These are phyloP conservation scores for Cygnus olor DNA, from an alignment of 2,797 vertebrate species.

Conservation along the genomic window DNA sequence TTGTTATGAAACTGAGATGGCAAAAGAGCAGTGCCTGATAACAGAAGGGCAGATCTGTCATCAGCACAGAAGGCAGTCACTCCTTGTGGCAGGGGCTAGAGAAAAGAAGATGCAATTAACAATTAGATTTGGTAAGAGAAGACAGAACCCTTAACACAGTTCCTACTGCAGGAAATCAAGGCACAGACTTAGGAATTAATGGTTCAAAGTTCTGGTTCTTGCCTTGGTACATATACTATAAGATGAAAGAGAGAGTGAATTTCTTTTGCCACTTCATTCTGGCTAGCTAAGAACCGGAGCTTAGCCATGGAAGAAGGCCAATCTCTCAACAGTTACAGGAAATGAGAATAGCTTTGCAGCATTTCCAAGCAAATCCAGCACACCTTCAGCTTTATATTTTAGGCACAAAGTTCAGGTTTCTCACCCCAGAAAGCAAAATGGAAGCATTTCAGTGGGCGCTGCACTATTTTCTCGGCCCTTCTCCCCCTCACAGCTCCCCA, in stretches of 20 bases:
- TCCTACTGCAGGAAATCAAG: constrained; percentile 42
- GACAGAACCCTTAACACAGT: constrained; percentile 10
- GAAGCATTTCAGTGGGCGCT: not conserved
- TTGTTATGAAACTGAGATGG: constrained; percentile 23
- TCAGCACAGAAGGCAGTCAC: constrained; percentile 27
- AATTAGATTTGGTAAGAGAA: constrained; percentile 63
- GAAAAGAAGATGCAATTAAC: constrained; percentile 62
- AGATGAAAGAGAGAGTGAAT: constrained; percentile 49
- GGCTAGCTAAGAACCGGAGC: constrained; percentile 2
- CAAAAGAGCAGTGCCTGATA: constrained; percentile 29
- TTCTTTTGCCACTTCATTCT: constrained; percentile 35
- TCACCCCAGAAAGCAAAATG: not conserved
- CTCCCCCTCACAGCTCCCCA: not conserved
- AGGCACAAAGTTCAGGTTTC: not conserved
- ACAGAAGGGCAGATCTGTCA: constrained; percentile 48
- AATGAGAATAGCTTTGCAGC: constrained; percentile 50
- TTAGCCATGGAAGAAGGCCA: constrained; percentile 60
- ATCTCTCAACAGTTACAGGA: constrained; percentile 11
- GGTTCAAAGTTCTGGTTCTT: constrained; percentile 26
- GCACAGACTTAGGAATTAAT: constrained; percentile 17
- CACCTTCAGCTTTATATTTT: constrained; percentile 32
- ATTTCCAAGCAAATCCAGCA: constrained; percentile 23
- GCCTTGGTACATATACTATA: constrained; percentile 4
- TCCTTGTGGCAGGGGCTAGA: constrained; percentile 21
- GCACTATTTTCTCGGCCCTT: not conserved